Base-by-base conservation (phyloP, 2,113 vertebrate genomes). In the Capra hircus region DNA sequence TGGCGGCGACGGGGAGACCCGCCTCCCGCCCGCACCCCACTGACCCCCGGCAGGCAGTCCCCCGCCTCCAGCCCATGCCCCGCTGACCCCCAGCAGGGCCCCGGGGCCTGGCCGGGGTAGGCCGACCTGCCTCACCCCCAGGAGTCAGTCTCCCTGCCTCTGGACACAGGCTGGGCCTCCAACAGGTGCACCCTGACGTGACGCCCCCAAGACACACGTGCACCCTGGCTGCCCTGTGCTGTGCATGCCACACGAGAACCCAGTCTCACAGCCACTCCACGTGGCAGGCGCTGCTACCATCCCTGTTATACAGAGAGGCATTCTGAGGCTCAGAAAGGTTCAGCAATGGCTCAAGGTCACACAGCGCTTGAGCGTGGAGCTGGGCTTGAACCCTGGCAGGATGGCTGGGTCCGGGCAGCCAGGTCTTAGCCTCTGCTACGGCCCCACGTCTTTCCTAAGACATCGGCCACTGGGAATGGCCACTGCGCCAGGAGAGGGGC, bases 81-180 rank as follows among this genome's bases (percentile, higher is more conserved):
- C 28, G 19, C 53, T 1, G 48, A 74, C 6, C 48, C 27, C 43
- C 57, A 2, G 55, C 4, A 14, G 16, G 64, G 87, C 6, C 50
- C 74, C 30, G 13, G 2, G 59, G 28, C 59, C 74, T 14, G 11
- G 23, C 25, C 0, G 0, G 9, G 0, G 12, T 16, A 33, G 45
- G 17, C 27, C 6, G 15, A 16, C 43, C 50, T n/a, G 77, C 57
- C 28, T 30, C 33, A 19, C 28, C 59, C 0, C 19, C 19, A 27
- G 23, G 0, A 25, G 28, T 7, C 30, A 3, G 55, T 19, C 27
- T 28, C 10, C 4, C 25, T 0, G 0, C 88, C 45, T 27, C 59
- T 16, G 11, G 57, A 52, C 83, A 36, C 27, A 28, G 40, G 36
- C 19, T 1, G 11, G 36, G 45, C 17, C 30, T 28, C 93, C 33